phyloP scores from a whole-genome alignment of 2,888 invertebrate genomes.

The Xanthia togata region DNA sequence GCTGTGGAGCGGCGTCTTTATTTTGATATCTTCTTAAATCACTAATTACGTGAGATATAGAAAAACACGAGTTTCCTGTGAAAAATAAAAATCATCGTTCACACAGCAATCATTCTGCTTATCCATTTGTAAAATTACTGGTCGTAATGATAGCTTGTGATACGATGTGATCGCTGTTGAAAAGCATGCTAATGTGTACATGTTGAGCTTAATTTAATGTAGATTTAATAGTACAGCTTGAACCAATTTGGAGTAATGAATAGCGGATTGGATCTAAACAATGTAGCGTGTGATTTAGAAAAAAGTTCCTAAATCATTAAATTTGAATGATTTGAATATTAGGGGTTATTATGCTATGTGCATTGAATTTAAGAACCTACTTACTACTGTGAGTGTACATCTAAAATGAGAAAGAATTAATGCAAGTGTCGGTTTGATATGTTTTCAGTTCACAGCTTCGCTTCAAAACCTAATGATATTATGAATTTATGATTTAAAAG shows the following conservation, averaged over 20 bases:
- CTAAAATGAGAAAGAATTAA: too few relatives aligned
- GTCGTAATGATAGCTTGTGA: slow-evolving; percentile 41
- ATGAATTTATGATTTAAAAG: too few relatives aligned
- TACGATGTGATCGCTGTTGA: slow-evolving; percentile 8
- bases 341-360: background rate
- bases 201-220: slow-evolving; percentile 24
- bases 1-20: background rate
- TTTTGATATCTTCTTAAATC: background rate
- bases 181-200: slow-evolving; percentile 25
- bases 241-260: slow-evolving; percentile 1
- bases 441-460: background rate
- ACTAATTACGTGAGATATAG: slow-evolving; percentile 51
- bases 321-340: background rate
- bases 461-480: background rate
- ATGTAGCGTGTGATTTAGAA: background rate
- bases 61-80: slow-evolving; percentile 62
- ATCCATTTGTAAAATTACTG: slow-evolving; percentile 60
- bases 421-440: background rate
- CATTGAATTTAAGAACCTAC: background rate
- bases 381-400: background rate
- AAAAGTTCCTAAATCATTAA: background rate
- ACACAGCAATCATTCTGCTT: slow-evolving; percentile 53
- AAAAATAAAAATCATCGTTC: slow-evolving; percentile 63
- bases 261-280: background rate
- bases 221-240: background rate